phyloP scores from a whole-genome alignment of 2,888 invertebrate genomes.

The Yponomeuta sedellus region DNA sequence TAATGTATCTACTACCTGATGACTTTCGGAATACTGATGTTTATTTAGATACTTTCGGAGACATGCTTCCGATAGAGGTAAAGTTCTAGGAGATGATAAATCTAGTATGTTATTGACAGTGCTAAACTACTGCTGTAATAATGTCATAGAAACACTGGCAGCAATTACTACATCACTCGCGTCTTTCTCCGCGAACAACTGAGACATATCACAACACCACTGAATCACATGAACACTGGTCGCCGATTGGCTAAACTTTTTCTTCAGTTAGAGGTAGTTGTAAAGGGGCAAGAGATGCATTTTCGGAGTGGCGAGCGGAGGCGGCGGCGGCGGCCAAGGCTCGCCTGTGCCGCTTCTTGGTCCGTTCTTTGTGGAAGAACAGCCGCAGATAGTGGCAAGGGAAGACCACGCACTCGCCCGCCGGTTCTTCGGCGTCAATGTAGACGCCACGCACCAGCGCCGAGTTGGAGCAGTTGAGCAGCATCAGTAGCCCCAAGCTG shows the following conservation, averaged over 20 bases:
- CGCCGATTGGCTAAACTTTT: constrained; percentile 25
- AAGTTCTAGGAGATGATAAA: neutral
- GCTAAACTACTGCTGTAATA: neutral
- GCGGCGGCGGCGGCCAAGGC: constrained; percentile 49
- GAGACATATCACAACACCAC: constrained; percentile 4
- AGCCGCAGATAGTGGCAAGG: constrained; percentile 89
- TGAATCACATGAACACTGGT: neutral
- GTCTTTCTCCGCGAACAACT: neutral
- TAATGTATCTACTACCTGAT: neutral
- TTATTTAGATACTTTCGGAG: neutral
- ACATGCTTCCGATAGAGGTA: neutral
- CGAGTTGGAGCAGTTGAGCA: constrained; percentile 91
- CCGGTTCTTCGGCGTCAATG: constrained; percentile 90
- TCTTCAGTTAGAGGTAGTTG: constrained; percentile 19
- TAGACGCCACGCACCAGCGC: constrained; percentile 91
- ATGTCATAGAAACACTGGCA: no score
- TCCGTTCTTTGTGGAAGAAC: constrained; percentile 82
- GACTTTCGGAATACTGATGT: neutral
- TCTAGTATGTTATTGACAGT: neutral
- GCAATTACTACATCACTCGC: no score
- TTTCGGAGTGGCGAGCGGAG: constrained; percentile 48
- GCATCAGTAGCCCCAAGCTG: constrained; percentile 83
- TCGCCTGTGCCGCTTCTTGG: constrained; percentile 74
- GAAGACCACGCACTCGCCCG: constrained; percentile 88
- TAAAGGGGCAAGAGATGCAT: constrained; percentile 29